Percentiles rank a stretch among this genome's conserved stretches.
phyloP scores from a whole-genome alignment of 2,113 vertebrate genomes.

The Todiramphus chloris region DNA sequence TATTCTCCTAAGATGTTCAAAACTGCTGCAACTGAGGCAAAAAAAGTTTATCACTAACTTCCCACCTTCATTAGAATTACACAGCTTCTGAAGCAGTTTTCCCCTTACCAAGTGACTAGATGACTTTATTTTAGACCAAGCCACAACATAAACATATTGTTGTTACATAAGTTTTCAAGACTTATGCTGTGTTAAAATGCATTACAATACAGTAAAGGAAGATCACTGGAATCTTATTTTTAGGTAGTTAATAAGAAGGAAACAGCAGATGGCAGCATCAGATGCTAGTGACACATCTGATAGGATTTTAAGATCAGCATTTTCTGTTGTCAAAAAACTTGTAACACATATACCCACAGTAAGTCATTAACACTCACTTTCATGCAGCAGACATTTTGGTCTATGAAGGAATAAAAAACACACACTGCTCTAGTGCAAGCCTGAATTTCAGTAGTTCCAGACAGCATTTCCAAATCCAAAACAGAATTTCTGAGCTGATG shows the following conservation, averaged over 20 bases:
- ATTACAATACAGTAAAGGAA: background rate
- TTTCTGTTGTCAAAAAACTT: background rate
- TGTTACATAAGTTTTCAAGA: background rate
- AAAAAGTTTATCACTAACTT: background rate
- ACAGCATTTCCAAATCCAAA: background rate
- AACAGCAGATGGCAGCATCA: conserved; percentile 77
- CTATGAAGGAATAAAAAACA: background rate
- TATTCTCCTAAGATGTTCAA: background rate
- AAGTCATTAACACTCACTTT: background rate
- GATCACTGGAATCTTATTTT: background rate
- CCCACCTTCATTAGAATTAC: background rate
- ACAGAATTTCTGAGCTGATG: background rate
- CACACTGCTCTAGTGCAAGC: background rate
- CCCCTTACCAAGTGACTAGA: background rate
- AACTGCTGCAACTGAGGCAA: background rate
- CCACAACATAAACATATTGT: background rate
- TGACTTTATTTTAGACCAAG: background rate
- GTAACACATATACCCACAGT: background rate
- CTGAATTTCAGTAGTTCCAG: background rate
- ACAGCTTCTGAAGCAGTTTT: background rate
- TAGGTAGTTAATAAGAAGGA: conserved; percentile 20
- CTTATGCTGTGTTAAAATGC: background rate
- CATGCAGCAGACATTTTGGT: background rate
- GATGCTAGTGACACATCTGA: conserved; percentile 5
- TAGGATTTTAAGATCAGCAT: background rate